These are phyloP conservation scores for Matsumyia berberina DNA, from an alignment of 2,888 invertebrate species.

Conservation along the genomic window DNA sequence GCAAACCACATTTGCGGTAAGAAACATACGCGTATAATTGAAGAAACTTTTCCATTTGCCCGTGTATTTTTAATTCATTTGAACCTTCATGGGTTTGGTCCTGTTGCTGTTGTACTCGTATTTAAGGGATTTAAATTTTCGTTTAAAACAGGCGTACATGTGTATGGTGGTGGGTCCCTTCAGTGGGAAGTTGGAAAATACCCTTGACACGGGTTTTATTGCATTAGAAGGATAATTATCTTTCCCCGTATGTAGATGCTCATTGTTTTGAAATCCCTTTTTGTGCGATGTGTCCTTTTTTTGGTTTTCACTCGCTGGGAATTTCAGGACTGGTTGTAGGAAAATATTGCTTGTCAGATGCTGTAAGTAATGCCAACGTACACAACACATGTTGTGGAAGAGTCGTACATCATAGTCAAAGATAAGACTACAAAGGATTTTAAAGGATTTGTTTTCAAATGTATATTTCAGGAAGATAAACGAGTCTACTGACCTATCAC, in stretches of 20 bases:
- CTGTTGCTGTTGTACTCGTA: background rate
- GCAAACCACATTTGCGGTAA: slow-evolving; percentile 15
- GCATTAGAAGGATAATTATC: slow-evolving; percentile 11
- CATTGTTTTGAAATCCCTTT: slow-evolving; percentile 1
- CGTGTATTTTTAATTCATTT: slow-evolving; percentile 27
- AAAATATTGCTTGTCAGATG: too few species aligned
- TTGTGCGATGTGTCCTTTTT: background rate
- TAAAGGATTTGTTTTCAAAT: too few species aligned
- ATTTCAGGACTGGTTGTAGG: background rate
- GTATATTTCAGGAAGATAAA: too few species aligned
- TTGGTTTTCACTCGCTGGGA: background rate
- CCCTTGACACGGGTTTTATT: background rate
- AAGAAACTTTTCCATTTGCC: slow-evolving; percentile 40
- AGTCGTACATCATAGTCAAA: too few species aligned
- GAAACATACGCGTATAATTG: background rate
- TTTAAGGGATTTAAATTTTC: slow-evolving; percentile 6
- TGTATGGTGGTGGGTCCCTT: too few species aligned
- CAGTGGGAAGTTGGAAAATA: too few species aligned
- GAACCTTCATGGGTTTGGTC: slow-evolving; percentile 7
- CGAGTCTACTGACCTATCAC: too few species aligned
- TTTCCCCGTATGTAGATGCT: slow-evolving; percentile 4
- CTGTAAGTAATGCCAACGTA: too few species aligned
- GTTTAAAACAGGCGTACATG: background rate
- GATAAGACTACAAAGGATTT: too few species aligned
- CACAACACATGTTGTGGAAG: too few species aligned